These are phyloP conservation scores for Drosophila equinoxialis DNA, from an alignment of 1,140 invertebrate species.

Conservation along the genomic window DNA sequence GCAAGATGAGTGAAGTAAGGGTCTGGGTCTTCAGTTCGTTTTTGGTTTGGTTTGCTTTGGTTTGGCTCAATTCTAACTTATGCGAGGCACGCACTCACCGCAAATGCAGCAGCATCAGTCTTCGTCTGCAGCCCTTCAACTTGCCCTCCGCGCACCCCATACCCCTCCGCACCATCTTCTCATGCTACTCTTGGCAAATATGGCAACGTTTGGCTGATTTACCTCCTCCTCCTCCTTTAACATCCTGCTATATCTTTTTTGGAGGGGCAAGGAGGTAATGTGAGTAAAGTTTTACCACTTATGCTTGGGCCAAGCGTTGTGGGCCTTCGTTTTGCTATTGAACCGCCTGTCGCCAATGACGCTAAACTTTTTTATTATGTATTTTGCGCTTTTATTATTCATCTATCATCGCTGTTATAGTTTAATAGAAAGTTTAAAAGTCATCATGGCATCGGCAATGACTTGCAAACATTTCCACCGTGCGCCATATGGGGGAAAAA, in stretches of 20 bases:
- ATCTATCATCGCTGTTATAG: slow-evolving; percentile 80
- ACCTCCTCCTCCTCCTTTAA: slow-evolving; percentile 13
- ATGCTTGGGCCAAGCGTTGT: slow-evolving; percentile 2
- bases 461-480: slow-evolving; percentile 56
- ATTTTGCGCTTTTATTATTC: slow-evolving; percentile 78
- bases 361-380: slow-evolving; percentile 78
- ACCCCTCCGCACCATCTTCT: slow-evolving; percentile 10
- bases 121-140: slow-evolving; percentile 56
- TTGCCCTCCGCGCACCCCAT: slow-evolving; percentile 9
- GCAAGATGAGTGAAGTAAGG: background rate
- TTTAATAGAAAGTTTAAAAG: slow-evolving; percentile 82
- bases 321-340: slow-evolving; percentile 3
- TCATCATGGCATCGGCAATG: slow-evolving; percentile 67
- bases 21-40: background rate
- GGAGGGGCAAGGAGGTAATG: background rate
- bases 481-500: slow-evolving; percentile 44
- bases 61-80: slow-evolving; percentile 63
- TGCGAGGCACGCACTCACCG: slow-evolving; percentile 78
- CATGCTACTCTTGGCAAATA: slow-evolving; percentile 53
- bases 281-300: slow-evolving; percentile 6
- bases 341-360: slow-evolving; percentile 65
- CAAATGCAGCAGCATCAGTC: slow-evolving; percentile 80
- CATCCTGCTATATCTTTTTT: too few species aligned
- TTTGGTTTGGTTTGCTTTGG: slow-evolving; percentile 17
- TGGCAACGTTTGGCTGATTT: slow-evolving; percentile 58